Percentiles rank a stretch among this genome's conserved stretches.
Evolutionary conservation across 2,797 vertebrate species (phyloP).

Genomic region (Florisuga fusca): DNA sequence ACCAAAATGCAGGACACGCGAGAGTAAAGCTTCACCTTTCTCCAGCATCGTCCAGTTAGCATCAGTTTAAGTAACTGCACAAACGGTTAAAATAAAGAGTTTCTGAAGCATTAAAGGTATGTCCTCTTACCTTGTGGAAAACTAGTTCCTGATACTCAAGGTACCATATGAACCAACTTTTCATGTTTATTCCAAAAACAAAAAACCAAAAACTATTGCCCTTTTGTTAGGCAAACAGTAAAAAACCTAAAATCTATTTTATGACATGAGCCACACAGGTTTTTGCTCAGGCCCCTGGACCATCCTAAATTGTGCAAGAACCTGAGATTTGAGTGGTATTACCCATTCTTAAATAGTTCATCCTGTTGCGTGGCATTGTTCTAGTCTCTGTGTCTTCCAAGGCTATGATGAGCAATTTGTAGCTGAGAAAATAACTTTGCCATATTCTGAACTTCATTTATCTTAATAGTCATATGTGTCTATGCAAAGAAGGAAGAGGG

Average conservation of each 20-base stretch:
- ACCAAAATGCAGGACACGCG: background rate
- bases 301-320: fast-evolving
- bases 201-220: too few relatives aligned
- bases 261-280: fast-evolving
- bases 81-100: background rate
- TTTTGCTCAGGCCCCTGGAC: fast-evolving
- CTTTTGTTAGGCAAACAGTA: background rate
- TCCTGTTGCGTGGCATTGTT: background rate
- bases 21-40: background rate
- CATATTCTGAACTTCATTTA: background rate
- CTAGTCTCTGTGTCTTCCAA: background rate
- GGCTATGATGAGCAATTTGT: background rate
- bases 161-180: fast-evolving
- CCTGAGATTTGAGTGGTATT: background rate
- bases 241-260: background rate
- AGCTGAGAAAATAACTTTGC: background rate
- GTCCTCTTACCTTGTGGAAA: background rate
- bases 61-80: background rate
- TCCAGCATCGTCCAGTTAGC: background rate
- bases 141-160: fast-evolving
- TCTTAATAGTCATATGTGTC: fast-evolving
- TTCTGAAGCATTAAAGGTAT: background rate
- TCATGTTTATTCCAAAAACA: background rate
- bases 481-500: background rate
- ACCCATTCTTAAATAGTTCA: background rate